Base-by-base conservation (phyloP, 2,888 invertebrate species). In the Agonopterix subpropinquella region DNA sequence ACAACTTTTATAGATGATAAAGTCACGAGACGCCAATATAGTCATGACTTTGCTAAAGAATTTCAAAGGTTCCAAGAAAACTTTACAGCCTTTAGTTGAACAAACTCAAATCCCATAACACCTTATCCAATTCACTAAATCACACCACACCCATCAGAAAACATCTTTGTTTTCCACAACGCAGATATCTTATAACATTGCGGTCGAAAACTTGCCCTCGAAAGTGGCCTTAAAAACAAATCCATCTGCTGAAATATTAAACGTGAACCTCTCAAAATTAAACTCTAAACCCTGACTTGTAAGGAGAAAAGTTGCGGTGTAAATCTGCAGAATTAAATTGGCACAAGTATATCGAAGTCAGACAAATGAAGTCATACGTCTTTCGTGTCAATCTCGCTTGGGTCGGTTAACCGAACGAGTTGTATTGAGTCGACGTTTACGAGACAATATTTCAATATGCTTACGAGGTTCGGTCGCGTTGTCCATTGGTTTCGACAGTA, bases 291-390 rank as follows among this genome's bases (percentile, higher is more conserved):
- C 0, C 1, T 8, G 0, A 28, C 0, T n/a, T 8, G 41, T 59
- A 64, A 59, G 51, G 54, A 39, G 42, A 36, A 10, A 2, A 5
- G 2, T 2, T 35, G 13, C 8, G 13, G 35, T 52, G 41, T 18
- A 10, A 3, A 28, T 11, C 36, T 37, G 65, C 50, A 57, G 46
- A 48, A 45, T 41, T 43, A 60, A 48, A 42, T 65, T 77, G 62
- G 85, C 66, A 56, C 58, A 67, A 74, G 67, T 77, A 83, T 83
- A 86, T 84, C 79, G 82, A 80, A 82, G 73, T 71, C 78, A 73
- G 79, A 77, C 80, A 83, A 87, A 88, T 88, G 84, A 88, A 88
- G 88, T 67, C 79, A 85, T 88, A 77, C 75, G 73, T 87, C 86
- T 80, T 58, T 58, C 56, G 59, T 65, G 76, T 79, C 81, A 78